These are phyloP conservation scores for Odocoileus virginianus DNA, from an alignment of 2,113 vertebrate genomes.

Conservation along the genomic window DNA sequence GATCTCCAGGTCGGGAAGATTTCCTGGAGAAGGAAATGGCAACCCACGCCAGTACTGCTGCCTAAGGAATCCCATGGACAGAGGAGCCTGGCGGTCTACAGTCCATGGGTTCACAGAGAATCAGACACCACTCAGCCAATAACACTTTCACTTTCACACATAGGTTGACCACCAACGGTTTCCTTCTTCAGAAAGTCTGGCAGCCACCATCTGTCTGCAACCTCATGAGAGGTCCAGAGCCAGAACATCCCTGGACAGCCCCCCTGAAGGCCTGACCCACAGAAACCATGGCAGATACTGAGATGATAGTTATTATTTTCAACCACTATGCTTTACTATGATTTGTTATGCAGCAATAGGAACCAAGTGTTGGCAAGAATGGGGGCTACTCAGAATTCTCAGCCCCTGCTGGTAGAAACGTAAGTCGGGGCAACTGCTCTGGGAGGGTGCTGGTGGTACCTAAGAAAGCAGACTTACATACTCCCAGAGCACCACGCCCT, in stretches of 20 bases:
- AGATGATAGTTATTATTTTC: neutral
- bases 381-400: neutral
- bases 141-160: neutral
- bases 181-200: neutral
- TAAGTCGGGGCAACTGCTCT: neutral
- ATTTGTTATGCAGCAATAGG: neutral
- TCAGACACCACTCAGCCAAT: neutral
- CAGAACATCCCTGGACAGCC: neutral
- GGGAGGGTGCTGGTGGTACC: neutral
- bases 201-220: neutral
- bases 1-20: neutral
- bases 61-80: neutral
- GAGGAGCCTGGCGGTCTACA: neutral
- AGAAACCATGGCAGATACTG: neutral
- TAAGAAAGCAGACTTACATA: neutral
- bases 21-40: neutral
- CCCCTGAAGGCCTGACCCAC: neutral
- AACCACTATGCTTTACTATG: neutral
- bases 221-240: neutral
- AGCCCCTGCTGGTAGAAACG: neutral
- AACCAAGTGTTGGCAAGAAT: neutral
- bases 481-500: accelerated
- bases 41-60: neutral
- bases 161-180: neutral
- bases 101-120: neutral